A percentile compares a stretch with the other conserved stretches of the same genome.
Evolutionary conservation across 2,113 vertebrate genomes (phyloP).

Genomic region (Lucifuga dentata): DNA sequence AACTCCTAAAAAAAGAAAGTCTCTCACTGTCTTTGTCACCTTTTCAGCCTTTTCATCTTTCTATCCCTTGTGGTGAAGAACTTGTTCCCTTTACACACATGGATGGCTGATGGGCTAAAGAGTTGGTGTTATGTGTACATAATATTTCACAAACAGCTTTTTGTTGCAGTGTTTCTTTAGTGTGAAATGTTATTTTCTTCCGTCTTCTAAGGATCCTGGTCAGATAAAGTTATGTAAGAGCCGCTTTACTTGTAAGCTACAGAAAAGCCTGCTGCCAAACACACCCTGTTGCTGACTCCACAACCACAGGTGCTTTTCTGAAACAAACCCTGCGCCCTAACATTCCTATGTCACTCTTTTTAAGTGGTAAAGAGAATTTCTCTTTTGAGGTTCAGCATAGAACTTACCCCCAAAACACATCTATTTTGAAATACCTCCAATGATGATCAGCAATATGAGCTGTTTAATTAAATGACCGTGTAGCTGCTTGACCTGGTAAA

Average conservation of each 20-base stretch:
- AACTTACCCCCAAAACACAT: too few relatives aligned
- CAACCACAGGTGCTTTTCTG: too few relatives aligned
- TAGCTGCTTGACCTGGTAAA: too few relatives aligned
- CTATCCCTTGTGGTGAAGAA: background rate
- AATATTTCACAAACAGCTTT: background rate
- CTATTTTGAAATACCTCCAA: too few relatives aligned
- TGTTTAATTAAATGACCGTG: too few relatives aligned
- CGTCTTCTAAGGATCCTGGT: background rate
- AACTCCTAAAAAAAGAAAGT: conserved; percentile 33
- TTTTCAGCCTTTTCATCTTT: conserved; percentile 34
- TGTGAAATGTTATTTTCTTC: background rate
- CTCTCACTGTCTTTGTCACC: conserved; percentile 1
- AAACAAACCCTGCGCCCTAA: too few relatives aligned
- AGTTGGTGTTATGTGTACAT: background rate
- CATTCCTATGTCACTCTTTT: too few relatives aligned
- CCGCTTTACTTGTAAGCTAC: background rate
- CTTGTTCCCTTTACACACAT: background rate
- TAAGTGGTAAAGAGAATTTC: too few relatives aligned
- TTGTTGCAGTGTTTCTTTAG: background rate
- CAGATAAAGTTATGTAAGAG: background rate
- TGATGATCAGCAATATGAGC: too few relatives aligned
- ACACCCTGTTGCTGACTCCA: too few relatives aligned
- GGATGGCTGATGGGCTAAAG: background rate
- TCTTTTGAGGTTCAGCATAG: too few relatives aligned
- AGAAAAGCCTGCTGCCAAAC: conserved; percentile 13